Base-by-base conservation (phyloP, 2,888 invertebrate species). In the Gerris lacustris region DNA sequence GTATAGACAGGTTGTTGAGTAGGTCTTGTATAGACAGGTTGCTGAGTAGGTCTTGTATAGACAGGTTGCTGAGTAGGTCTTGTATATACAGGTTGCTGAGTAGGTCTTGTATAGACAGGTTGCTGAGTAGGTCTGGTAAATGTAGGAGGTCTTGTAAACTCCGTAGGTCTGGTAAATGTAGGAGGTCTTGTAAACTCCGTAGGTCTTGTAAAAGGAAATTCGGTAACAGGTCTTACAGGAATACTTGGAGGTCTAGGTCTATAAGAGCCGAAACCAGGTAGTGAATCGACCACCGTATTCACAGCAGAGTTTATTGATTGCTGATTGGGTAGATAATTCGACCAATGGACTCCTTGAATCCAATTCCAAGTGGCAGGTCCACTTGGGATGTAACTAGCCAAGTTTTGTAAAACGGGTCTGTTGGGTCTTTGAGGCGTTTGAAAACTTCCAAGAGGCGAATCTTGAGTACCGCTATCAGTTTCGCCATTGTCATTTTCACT, bases 1-100 rank as follows among this genome's bases (percentile, higher is more conserved):
- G 64, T 64, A 18, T n/a, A 64, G 64, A 64, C 5, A n/a, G 64
- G 64, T n/a, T 66, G 70, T n/a, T 47, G n/a, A 44, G 66, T 64
- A 31, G 70, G 70, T 6, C 45, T 47, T 2, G 67, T 45, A 44
- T 62, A 44, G 15, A 44, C 45, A 17, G 70, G 70, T n/a, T 67
- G 67, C 17, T 47, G n/a, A 45, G 45, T 45, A 11, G 55, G 66
- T n/a, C 43, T 11, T 43, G 67, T 11, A 31, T 31, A 31, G 31
- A 31, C 31, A 31, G 31, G 31, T 55, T 9, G 15, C 15, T 5
- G 7, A 11, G 47, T 43, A 6, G 55, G 66, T n/a, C 43, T 11
- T 55, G 67, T 11, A 31, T 31, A 31, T 2, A 31, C 31, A 31
- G 31, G 31, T 31, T 31, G 31, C 6, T 6, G 6, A 15, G 66